Evolutionary conservation across 1,140 invertebrate species (phyloP), one percentile per base, ranked within the genome.

Genomic region (Akabosia matsudoensis): DNA sequence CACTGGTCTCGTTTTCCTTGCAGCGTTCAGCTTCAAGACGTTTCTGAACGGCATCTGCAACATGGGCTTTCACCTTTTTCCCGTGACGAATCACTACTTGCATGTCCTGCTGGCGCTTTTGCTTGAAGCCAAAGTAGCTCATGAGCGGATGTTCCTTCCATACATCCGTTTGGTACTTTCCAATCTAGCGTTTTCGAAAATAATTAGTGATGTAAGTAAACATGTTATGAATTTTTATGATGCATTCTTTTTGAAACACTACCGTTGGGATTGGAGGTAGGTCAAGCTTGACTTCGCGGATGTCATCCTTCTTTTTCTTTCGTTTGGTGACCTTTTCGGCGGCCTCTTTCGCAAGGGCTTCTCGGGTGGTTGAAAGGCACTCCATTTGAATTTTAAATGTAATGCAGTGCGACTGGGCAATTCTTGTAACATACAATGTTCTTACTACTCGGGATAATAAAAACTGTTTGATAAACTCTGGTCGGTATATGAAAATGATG

Each of bases 81-180:
- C 78, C 78, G 1, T 73, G 54, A 51, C 78, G 52, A 33, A 79
- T 76, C 7, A 79, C 73, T 0, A 76, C 75, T 34, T 76, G 56
- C 7, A 76, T 54, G 54, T 79, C 73, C n/a, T 73, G 70, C 18
- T 61, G 74, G 33, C 33, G 10, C 54, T 74, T 76, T 1, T 37
- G 26, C 22, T 34, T 22, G 45, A 70, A 33, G 18, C 61, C 75
- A 56, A 74, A 31, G 34, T 79, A 64, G 13, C 22, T n/a, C 61
- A 76, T 71, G 4, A 79, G 16, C 2, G 78, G 75, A 61, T 79
- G 72, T 14, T 76, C 33, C 26, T 30, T 61, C 78, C 78, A 79
- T 7, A 67, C 30, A 30, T 67, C 61, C 26, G 61, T 67, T 7
- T 4, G 3, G n/a, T 67, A 67, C 30, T 31, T 28, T 31, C 61